Base-by-base conservation (phyloP, 2,888 invertebrate genomes). In the Cryptophagus acutangulus region DNA sequence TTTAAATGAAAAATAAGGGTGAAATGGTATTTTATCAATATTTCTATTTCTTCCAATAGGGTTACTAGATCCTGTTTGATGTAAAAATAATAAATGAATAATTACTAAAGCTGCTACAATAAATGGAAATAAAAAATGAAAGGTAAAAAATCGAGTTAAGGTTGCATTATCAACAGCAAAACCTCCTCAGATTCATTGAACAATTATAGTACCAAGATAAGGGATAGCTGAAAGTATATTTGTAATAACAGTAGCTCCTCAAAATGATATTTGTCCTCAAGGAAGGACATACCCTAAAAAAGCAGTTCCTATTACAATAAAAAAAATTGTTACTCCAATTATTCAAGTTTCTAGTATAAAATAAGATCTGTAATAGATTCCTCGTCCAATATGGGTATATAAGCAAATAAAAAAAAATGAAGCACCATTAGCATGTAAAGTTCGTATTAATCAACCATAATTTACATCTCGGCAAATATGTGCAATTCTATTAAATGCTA, bases 231-330 rank as follows among this genome's bases (percentile, higher is more conserved):
- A 84, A 46, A 86, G 45, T 55, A 87, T 55, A 61, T 84, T 85
- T 9, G 63, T 83, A 42, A 53, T 55, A 24, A 86, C 83, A 25
- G 84, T 84, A 0, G 84, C 84, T 1, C 83, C 84, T 76, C 85
- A 86, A 65, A 82, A 86, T 1, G 84, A 85, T 77, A 87, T 87
- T 81, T 87, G 84, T 4, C 84, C 84, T 69, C 85, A 85, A 1
- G 84, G 84, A 58, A 85, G 49, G 0, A 86, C 82, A 72, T 87
- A 87, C 0, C 85, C 86, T 74, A 86, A 71, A 66, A 87, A 87
- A 14, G 83, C 83, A 33, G 83, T 81, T 59, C 69, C 78, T 77
- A 87, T 87, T 48, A 77, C 66, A 64, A 79, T 37, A 55, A 87
- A 76, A 68, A 84, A 65, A 63, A 87, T 75, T 43, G 80, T 69